A percentile compares a stretch with the other conserved stretches of the same genome.
Conservation (phyloP, 2,797 vertebrate genomes). For the Cottoperca gobio region DNA sequence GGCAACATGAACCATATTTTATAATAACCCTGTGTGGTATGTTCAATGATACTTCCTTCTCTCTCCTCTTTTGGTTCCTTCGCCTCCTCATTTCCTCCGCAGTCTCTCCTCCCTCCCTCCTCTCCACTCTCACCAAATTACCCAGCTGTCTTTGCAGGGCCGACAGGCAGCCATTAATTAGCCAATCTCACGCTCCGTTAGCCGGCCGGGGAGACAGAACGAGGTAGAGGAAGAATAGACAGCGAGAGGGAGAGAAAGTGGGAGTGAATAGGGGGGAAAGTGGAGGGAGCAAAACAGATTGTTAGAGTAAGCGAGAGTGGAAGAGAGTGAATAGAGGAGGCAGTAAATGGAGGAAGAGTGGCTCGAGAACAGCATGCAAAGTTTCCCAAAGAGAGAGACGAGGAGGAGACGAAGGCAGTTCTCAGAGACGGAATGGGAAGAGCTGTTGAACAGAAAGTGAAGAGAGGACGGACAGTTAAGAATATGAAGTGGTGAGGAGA, state of each 20-base stretch:
- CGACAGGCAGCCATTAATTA: conserved; percentile 83
- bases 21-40: conserved; percentile 32
- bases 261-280: conserved; percentile 53
- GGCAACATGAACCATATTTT: conserved; percentile 7
- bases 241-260: conserved; percentile 33
- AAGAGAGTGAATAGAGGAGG: conserved; percentile 67
- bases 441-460: conserved; percentile 21
- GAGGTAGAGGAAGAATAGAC: conserved; percentile 70
- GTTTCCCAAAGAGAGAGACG: conserved; percentile 51
- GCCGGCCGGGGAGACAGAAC: conserved; percentile 69
- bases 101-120: conserved; percentile 22
- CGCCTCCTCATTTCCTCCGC: conserved; percentile 40
- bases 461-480: conserved; percentile 7
- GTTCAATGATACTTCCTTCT: conserved; percentile 23
- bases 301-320: conserved; percentile 68
- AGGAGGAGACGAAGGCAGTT: conserved; percentile 20
- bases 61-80: conserved; percentile 48
- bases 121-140: conserved; percentile 74
- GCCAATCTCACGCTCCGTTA: conserved; percentile 83
- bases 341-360: conserved; percentile 60
- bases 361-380: conserved; percentile 57
- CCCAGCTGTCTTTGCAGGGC: conserved; percentile 82
- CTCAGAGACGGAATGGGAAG: conserved; percentile 24
- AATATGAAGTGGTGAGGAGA: conserved; percentile 33
- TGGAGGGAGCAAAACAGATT: conserved; percentile 61